Percentiles rank a stretch among this genome's conserved stretches.
Evolutionary conservation across 2,888 invertebrate genomes (phyloP).

Genomic region (Orthosia cruda): DNA sequence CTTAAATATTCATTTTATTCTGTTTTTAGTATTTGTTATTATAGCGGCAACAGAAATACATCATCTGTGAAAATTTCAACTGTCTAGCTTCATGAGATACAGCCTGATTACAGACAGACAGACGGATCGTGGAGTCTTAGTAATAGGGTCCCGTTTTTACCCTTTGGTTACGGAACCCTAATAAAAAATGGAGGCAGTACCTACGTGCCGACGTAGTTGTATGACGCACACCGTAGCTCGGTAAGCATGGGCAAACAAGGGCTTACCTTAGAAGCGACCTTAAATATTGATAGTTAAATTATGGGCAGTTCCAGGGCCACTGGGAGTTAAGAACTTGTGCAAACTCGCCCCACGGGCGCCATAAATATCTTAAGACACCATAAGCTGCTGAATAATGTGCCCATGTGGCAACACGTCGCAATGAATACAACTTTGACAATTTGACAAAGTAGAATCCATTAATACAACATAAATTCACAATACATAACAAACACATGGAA

Average conservation of each 20-base stretch:
- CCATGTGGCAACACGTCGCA: slow-evolving; percentile 17
- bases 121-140: too few species aligned
- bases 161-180: too few species aligned
- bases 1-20: too few species aligned
- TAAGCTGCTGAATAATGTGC: slow-evolving; percentile 39
- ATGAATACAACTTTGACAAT: slow-evolving; percentile 24
- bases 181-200: slow-evolving; percentile 22
- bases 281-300: slow-evolving; percentile 60
- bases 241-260: slow-evolving; percentile 42
- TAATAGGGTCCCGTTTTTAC: too few species aligned
- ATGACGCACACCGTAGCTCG: slow-evolving; percentile 45
- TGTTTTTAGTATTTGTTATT: too few species aligned
- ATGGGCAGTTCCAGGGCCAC: slow-evolving; percentile 35
- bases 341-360: slow-evolving; percentile 18
- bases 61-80: too few species aligned
- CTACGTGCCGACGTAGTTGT: slow-evolving; percentile 24
- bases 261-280: slow-evolving; percentile 41
- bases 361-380: slow-evolving; percentile 44
- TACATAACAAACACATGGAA: slow-evolving; percentile 33
- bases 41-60: too few species aligned
- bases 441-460: slow-evolving; percentile 47
- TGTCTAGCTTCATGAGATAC: too few species aligned
- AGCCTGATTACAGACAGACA: too few species aligned
- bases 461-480: slow-evolving; percentile 42
- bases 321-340: slow-evolving; percentile 35